phyloP scores from a whole-genome alignment of 2,888 invertebrate genomes.

The Buathra laborator region DNA sequence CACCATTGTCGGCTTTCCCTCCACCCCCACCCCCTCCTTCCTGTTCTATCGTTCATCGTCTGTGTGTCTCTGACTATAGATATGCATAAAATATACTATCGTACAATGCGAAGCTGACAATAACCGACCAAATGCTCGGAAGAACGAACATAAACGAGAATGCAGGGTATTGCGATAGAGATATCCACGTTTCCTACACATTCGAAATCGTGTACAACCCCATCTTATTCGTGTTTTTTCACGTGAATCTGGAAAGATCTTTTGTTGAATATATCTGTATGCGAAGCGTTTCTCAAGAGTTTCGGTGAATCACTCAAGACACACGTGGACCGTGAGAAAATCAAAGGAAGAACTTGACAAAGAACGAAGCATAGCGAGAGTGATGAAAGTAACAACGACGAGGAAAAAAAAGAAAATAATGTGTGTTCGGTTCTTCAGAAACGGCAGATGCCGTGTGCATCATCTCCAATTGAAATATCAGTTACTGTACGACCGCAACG shows the following conservation, averaged over 20 bases:
- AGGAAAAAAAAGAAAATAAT: background rate
- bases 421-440: background rate
- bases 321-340: background rate
- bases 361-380: background rate
- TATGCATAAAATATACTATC: slow-evolving; percentile 26
- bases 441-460: too few species aligned
- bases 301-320: background rate
- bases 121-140: slow-evolving; percentile 44
- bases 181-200: slow-evolving; percentile 42
- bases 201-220: background rate
- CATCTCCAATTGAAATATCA: too few species aligned
- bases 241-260: background rate
- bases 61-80: slow-evolving; percentile 9
- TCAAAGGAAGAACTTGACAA: slow-evolving; percentile 8
- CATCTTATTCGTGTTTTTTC: background rate
- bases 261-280: background rate
- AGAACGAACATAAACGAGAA: slow-evolving; percentile 36
- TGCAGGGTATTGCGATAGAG: slow-evolving; percentile 41
- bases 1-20: slow-evolving; percentile 1
- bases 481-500: too few species aligned
- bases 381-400: background rate
- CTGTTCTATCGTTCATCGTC: slow-evolving; percentile 55
- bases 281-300: background rate
- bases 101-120: slow-evolving; percentile 46
- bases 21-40: slow-evolving; percentile 40